phyloP scores from a whole-genome alignment of 2,888 invertebrate genomes.

The Andrena flavipes region DNA sequence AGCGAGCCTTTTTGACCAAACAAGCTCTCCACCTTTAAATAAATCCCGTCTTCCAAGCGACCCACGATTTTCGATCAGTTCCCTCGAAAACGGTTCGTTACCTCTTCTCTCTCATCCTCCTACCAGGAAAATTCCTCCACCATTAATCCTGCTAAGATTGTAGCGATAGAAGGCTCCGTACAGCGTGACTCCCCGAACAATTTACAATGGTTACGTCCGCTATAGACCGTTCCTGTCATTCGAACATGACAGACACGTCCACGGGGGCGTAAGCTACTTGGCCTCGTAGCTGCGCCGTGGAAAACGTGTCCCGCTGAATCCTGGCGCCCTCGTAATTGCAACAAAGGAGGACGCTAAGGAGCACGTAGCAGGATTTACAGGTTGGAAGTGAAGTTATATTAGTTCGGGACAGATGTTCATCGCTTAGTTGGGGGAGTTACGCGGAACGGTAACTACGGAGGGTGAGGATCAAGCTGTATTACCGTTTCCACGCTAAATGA shows the following conservation, averaged over 20 bases:
- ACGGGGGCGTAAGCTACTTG: not conserved
- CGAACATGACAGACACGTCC: not conserved
- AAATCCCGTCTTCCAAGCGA: not conserved
- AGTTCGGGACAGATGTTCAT: not conserved
- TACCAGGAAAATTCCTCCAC: not conserved
- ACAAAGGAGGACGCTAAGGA: not conserved
- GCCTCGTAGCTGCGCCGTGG: not conserved
- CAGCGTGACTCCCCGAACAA: no score
- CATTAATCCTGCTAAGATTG: not conserved
- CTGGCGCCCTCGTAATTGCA: not conserved
- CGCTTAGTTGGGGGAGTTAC: not conserved
- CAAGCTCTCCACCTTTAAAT: not conserved
- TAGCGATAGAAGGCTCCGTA: no score
- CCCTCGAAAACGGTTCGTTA: not conserved
- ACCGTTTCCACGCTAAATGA: slow-evolving; percentile 2
- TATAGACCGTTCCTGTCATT: no score
- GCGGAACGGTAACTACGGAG: not conserved
- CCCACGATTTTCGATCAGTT: not conserved
- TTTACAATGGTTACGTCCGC: no score
- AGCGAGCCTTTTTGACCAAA: not conserved
- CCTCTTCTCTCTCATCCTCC: no score
- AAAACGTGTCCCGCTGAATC: not conserved
- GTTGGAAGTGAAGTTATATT: not conserved
- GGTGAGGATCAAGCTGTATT: not conserved
- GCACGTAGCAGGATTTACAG: not conserved